Evolutionary conservation across 2,797 vertebrate species (phyloP).

Genomic region (Aphelocoma californica): DNA sequence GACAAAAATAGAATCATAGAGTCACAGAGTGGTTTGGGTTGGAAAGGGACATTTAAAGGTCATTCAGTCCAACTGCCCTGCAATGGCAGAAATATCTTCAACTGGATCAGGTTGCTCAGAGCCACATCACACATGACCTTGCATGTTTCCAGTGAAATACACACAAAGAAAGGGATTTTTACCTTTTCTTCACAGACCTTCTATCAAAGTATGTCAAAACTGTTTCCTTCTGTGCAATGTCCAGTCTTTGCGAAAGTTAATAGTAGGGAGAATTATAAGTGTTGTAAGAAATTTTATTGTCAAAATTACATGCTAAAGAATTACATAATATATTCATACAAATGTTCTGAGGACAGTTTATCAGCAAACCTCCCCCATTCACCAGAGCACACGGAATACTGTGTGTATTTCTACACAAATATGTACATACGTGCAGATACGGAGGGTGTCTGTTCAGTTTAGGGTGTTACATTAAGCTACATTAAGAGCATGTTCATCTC

Average conservation of each 20-base stretch:
- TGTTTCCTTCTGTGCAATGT: neutral
- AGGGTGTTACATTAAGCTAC: neutral
- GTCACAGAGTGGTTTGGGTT: neutral
- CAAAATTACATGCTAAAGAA: neutral
- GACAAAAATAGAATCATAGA: neutral
- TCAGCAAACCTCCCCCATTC: neutral
- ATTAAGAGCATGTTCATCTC: neutral
- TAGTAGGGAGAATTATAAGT: neutral
- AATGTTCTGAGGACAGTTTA: neutral
- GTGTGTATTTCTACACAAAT: neutral
- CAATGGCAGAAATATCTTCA: neutral
- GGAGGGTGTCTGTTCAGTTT: neutral
- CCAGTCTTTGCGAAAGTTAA: neutral
- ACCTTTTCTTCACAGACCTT: neutral
- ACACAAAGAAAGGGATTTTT: neutral
- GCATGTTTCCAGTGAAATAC: neutral
- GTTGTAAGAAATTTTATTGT: neutral
- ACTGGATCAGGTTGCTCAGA: neutral
- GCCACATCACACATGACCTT: fast-evolving
- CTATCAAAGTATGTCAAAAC: neutral
- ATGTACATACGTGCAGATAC: too few relatives aligned
- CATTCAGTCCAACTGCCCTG: neutral
- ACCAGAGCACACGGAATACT: neutral
- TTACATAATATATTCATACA: neutral
- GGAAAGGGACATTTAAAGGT: neutral